phyloP scores from a whole-genome alignment of 2,113 vertebrate genomes.

The Psittacara wagleri region DNA sequence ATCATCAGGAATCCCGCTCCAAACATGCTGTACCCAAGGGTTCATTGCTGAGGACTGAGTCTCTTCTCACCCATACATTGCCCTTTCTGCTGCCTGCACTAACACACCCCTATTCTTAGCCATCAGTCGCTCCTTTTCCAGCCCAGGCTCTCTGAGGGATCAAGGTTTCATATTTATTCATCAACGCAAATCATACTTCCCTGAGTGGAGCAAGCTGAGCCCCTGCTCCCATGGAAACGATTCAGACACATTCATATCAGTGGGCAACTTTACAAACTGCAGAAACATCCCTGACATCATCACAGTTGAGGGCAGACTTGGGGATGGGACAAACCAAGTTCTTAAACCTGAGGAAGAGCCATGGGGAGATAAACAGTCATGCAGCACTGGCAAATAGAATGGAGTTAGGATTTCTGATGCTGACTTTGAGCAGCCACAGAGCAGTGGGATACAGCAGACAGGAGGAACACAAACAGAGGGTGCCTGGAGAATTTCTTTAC shows the following conservation, averaged over 20 bases:
- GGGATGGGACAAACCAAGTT: not conserved
- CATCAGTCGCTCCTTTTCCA: not conserved
- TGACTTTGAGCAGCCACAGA: not conserved
- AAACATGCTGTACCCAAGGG: not conserved
- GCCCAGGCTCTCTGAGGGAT: not conserved
- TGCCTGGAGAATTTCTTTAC: not conserved
- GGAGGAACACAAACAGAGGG: not conserved
- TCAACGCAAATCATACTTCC: not conserved
- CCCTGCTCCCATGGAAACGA: slow-evolving; percentile 36
- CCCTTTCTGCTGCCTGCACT: not conserved
- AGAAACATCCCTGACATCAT: not conserved
- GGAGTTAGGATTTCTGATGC: not conserved
- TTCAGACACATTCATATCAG: slow-evolving; percentile 22
- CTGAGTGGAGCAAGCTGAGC: not conserved
- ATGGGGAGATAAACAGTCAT: not conserved
- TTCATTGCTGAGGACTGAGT: not conserved
- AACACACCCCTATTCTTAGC: not conserved
- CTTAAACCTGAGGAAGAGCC: not conserved
- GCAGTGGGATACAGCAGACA: not conserved
- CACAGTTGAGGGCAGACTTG: not conserved
- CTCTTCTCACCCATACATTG: not conserved
- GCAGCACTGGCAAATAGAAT: not conserved
- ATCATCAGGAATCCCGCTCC: not conserved
- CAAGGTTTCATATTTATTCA: slow-evolving; percentile 5
- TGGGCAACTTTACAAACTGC: not conserved